phyloP scores from a whole-genome alignment of 2,797 vertebrate species.

The Zalophus californianus region DNA sequence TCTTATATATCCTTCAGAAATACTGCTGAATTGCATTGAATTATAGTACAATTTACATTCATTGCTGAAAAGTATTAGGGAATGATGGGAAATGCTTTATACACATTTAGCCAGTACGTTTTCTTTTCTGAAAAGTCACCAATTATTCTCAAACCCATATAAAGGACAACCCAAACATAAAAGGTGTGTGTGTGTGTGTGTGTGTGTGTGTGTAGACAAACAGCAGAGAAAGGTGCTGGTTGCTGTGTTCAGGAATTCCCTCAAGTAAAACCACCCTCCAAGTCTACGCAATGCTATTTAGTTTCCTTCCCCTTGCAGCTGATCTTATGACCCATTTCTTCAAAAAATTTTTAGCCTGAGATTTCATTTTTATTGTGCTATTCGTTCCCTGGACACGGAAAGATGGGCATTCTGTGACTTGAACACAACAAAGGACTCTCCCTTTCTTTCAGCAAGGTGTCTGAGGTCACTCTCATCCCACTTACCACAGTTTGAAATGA shows the following conservation, averaged over 20 bases:
- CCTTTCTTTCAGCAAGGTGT: neutral
- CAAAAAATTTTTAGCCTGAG: neutral
- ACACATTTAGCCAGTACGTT: neutral
- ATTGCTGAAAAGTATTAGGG: neutral
- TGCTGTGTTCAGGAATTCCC: neutral
- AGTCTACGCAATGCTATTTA: neutral
- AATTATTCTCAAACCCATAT: slow-evolving; percentile 2
- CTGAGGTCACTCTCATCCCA: neutral
- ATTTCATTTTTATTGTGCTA: neutral
- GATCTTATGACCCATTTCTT: slow-evolving; percentile 13
- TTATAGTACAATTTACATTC: slow-evolving; percentile 42
- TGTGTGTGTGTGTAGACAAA: neutral
- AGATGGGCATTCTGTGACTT: neutral
- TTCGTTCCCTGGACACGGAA: neutral
- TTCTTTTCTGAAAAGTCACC: slow-evolving; percentile 5
- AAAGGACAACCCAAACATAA: neutral
- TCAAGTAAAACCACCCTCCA: neutral
- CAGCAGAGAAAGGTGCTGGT: neutral
- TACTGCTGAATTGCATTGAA: neutral
- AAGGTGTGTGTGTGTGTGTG: neutral
- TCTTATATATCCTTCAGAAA: neutral
- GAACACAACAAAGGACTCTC: neutral
- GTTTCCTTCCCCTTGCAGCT: neutral
- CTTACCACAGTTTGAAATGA: neutral
- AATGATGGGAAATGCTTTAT: neutral